Conservation (phyloP, 2,113 vertebrate species). For the Serilophus lunatus region DNA sequence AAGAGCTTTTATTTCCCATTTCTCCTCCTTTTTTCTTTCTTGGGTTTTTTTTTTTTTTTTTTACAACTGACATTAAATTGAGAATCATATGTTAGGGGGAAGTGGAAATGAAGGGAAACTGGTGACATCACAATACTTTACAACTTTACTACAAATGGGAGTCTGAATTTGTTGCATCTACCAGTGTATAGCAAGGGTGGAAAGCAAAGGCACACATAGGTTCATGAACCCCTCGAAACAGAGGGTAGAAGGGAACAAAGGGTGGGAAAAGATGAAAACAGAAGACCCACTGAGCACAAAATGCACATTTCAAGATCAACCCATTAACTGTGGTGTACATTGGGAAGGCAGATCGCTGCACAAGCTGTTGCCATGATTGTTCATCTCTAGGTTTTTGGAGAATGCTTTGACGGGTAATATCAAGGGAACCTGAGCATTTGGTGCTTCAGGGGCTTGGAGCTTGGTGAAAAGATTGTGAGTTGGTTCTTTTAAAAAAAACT, state of each 20-base stretch:
- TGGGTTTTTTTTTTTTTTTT: conserved; percentile 59
- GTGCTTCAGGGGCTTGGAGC: not conserved
- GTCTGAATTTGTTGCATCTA: conserved; percentile 81
- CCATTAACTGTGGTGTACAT: not conserved
- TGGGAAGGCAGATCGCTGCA: not conserved
- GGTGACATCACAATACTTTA: conserved; percentile 96
- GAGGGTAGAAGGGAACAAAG: not conserved
- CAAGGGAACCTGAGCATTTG: not conserved
- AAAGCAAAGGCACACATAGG: conserved; percentile 94
- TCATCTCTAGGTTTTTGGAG: not conserved
- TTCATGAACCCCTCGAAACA: conserved; percentile 54
- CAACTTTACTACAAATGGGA: conserved; percentile 90
- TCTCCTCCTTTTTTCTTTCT: not conserved
- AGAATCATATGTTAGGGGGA: conserved; percentile 93
- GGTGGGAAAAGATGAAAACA: not conserved
- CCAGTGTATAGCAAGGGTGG: conserved; percentile 87
- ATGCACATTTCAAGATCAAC: conserved; percentile 25
- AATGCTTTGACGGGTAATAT: not conserved
- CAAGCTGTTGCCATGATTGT: conserved; percentile 20
- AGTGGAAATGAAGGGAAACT: conserved; percentile 85
- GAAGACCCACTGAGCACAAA: conserved; percentile 30
- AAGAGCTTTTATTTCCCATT: conserved; percentile 77
- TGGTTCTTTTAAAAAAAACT: not conserved
- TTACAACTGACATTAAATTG: conserved; percentile 92
- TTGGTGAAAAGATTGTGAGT: not conserved